These are phyloP conservation scores for Hirtodrosophila alboralis DNA, from an alignment of 2,888 invertebrate species.

Conservation along the genomic window DNA sequence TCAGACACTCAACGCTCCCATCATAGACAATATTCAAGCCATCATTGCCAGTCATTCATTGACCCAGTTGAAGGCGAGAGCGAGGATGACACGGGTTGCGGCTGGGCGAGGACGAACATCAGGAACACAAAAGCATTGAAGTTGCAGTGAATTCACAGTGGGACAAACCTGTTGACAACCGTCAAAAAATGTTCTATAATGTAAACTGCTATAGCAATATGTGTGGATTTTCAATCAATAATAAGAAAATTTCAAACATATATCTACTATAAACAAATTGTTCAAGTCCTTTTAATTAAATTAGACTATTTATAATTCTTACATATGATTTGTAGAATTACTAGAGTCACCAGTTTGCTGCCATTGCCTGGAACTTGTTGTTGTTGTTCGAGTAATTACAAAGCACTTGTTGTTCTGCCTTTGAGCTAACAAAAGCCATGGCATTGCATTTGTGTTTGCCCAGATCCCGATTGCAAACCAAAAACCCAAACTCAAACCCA, in stretches of 20 bases:
- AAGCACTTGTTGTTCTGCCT: constrained; percentile 66
- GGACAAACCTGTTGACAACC: neutral
- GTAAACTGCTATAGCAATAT: too few relatives aligned
- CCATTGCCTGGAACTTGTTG: constrained; percentile 23
- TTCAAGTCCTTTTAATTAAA: too few relatives aligned
- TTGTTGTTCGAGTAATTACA: constrained; percentile 54
- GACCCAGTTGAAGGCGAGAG: constrained; percentile 32
- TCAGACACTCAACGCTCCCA: constrained; percentile 38
- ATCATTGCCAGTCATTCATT: constrained; percentile 27
- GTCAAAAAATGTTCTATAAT: neutral
- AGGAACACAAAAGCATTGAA: constrained; percentile 12
- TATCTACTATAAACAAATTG: too few relatives aligned
- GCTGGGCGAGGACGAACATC: neutral
- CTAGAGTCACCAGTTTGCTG: neutral
- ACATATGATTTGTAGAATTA: constrained; percentile 13
- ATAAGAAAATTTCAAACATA: neutral
- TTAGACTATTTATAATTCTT: too few relatives aligned
- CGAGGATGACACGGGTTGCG: too few relatives aligned
- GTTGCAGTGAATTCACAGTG: constrained; percentile 22
- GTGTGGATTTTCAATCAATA: too few relatives aligned
- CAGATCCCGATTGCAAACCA: neutral
- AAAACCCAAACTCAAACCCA: too few relatives aligned
- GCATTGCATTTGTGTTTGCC: constrained; percentile 1
- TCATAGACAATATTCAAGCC: constrained; percentile 20
- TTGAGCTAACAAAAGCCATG: constrained; percentile 54